A percentile compares a stretch with the other conserved stretches of the same genome.
Conservation (phyloP, 2,797 vertebrate species). For the Sebastes minor region DNA sequence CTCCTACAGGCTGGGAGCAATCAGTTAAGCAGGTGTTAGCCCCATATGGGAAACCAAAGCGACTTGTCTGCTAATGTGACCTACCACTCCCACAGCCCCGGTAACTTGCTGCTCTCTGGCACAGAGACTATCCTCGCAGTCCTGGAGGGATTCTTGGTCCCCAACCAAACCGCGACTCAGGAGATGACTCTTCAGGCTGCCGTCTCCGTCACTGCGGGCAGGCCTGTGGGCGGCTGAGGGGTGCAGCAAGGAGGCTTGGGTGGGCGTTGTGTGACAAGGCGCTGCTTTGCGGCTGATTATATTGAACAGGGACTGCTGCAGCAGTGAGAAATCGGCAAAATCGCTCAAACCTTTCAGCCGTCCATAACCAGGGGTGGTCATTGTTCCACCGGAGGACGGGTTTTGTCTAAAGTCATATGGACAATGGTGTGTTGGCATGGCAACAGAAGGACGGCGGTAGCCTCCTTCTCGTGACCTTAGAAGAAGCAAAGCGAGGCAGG, state of each 20-base stretch:
- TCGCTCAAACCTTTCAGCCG: constrained; percentile 63
- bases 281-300: constrained; percentile 77
- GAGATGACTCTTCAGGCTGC: constrained; percentile 26
- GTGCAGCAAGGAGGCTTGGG: constrained; percentile 33
- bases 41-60: constrained; percentile 32
- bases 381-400: constrained; percentile 15
- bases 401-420: constrained; percentile 47
- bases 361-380: constrained; percentile 17
- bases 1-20: constrained; percentile 45
- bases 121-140: constrained; percentile 63
- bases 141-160: constrained; percentile 44
- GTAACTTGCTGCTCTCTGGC: constrained; percentile 52
- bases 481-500: constrained; percentile 68
- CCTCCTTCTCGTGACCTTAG: constrained; percentile 49
- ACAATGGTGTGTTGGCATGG: constrained; percentile 41
- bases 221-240: constrained; percentile 37
- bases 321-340: constrained; percentile 75
- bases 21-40: constrained; percentile 56
- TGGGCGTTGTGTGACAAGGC: constrained; percentile 32
- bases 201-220: constrained; percentile 54
- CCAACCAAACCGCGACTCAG: constrained; percentile 26
- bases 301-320: constrained; percentile 81
- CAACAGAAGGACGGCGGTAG: not conserved
- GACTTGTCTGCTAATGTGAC: constrained; percentile 59
- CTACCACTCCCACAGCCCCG: constrained; percentile 77